These are phyloP conservation scores for Meandrusa payeni DNA, from an alignment of 2,888 invertebrate species.

Conservation along the genomic window DNA sequence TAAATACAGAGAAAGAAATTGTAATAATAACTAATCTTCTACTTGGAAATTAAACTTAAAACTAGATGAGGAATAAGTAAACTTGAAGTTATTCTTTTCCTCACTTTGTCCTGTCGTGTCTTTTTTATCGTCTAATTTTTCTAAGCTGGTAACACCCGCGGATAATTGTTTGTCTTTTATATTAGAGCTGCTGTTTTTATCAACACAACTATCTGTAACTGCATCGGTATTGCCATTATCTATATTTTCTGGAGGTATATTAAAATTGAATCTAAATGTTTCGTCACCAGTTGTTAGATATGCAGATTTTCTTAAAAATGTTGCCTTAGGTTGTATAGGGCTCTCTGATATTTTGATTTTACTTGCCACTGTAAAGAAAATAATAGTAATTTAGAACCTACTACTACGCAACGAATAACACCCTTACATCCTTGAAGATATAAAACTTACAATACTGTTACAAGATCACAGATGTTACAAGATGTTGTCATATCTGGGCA, in stretches of 20 bases:
- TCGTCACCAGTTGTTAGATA: slow-evolving; percentile 72
- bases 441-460: too few species aligned
- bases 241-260: slow-evolving; percentile 46
- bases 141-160: slow-evolving; percentile 29
- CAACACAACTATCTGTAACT: slow-evolving; percentile 25
- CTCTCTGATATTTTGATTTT: slow-evolving; percentile 80
- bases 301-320: slow-evolving; percentile 85
- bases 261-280: slow-evolving; percentile 79
- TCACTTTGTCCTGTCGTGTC: slow-evolving; percentile 33
- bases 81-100: slow-evolving; percentile 53
- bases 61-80: slow-evolving; percentile 68
- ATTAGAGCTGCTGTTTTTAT: slow-evolving; percentile 25
- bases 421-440: too few species aligned
- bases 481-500: too few species aligned
- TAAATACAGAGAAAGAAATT: too few species aligned
- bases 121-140: slow-evolving; percentile 31
- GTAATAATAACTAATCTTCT: too few species aligned
- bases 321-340: slow-evolving; percentile 79
- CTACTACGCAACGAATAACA: too few species aligned
- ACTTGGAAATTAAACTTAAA: slow-evolving; percentile 85
- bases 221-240: slow-evolving; percentile 36
- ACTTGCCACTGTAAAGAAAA: slow-evolving; percentile 69
- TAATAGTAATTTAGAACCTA: too few species aligned
- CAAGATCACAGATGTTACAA: too few species aligned
- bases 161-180: slow-evolving; percentile 21